Evolutionary conservation across 1,140 invertebrate species (phyloP).

Genomic region (Megathymus violae): DNA sequence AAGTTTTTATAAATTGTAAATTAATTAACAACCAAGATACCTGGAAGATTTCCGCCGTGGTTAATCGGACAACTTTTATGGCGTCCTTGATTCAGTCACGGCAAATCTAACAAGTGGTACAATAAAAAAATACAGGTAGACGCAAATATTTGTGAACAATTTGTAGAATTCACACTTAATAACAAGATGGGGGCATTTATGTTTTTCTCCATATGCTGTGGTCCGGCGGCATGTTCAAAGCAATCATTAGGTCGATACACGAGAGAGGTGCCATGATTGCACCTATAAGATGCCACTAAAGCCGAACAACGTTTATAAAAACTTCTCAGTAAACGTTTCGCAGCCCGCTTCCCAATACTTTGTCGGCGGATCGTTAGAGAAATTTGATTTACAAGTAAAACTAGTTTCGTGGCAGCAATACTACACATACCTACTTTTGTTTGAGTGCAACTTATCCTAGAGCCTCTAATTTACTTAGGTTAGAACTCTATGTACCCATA

Average conservation of each 20-base stretch:
- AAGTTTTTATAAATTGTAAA: slow-evolving; percentile 33
- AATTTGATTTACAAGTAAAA: slow-evolving; percentile 9
- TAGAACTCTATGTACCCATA: no score
- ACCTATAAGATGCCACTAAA: slow-evolving; percentile 53
- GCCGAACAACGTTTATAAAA: slow-evolving; percentile 25
- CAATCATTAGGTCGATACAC: slow-evolving; percentile 60
- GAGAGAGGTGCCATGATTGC: slow-evolving; percentile 66
- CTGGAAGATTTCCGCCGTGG: slow-evolving; percentile 52
- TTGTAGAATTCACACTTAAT: slow-evolving; percentile 83
- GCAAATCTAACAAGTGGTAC: slow-evolving; percentile 68
- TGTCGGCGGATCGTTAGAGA: slow-evolving; percentile 27
- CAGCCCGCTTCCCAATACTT: slow-evolving; percentile 12
- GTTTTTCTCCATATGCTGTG: slow-evolving; percentile 47
- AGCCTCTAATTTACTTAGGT: no score
- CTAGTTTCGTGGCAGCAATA: neutral
- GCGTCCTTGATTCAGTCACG: slow-evolving; percentile 69
- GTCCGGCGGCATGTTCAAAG: slow-evolving; percentile 67
- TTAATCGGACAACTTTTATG: slow-evolving; percentile 66
- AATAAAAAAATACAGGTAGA: slow-evolving; percentile 78
- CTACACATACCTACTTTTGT: no score
- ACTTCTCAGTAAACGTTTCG: slow-evolving; percentile 14
- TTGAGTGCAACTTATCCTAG: no score
- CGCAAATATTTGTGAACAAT: slow-evolving; percentile 83
- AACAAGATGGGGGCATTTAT: slow-evolving; percentile 63
- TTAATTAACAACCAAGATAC: slow-evolving; percentile 30